A percentile compares a stretch with the other conserved stretches of the same genome.
phyloP scores from a whole-genome alignment of 2,113 vertebrate species.

The Cyprinodon tularosa region DNA sequence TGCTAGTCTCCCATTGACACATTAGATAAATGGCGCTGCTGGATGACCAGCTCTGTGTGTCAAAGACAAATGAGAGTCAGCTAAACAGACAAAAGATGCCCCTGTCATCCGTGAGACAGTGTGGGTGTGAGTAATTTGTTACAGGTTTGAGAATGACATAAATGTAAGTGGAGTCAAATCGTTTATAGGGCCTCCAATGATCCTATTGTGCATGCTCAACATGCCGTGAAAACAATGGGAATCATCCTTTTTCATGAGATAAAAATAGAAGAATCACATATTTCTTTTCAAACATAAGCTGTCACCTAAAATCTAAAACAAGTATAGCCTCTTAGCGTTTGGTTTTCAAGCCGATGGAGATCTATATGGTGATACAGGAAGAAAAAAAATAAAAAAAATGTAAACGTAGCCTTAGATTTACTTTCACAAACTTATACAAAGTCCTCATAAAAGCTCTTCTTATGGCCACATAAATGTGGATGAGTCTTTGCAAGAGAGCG shows the following conservation, averaged over 20 bases:
- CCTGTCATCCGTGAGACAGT: constrained; percentile 25
- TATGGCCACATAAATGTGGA: constrained; percentile 64
- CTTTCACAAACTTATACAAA: constrained; percentile 60
- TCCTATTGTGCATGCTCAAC: constrained; percentile 39
- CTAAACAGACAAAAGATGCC: constrained; percentile 65
- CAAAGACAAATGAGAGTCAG: constrained; percentile 78
- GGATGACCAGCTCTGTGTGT: constrained; percentile 53
- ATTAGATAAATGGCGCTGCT: constrained; percentile 68
- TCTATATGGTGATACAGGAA: background rate
- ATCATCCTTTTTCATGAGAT: background rate
- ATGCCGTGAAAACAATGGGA: constrained; percentile 9
- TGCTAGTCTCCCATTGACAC: constrained; percentile 64
- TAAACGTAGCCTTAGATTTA: constrained; percentile 22
- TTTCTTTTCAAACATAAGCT: background rate
- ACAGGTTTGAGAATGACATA: constrained; percentile 66
- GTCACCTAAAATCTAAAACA: constrained; percentile 4
- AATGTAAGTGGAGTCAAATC: constrained; percentile 56
- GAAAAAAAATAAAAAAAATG: constrained; percentile 16
- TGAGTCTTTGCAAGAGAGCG: constrained; percentile 47
- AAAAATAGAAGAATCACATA: constrained; percentile 23
- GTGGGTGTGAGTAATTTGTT: constrained; percentile 67
- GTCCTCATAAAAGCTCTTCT: constrained; percentile 57
- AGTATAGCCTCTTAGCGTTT: background rate
- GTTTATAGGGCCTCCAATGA: constrained; percentile 30
- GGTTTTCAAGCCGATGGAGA: background rate